A percentile compares a stretch with the other conserved stretches of the same genome.
phyloP scores from a whole-genome alignment of 2,113 vertebrate species.

The Varanus komodoensis region DNA sequence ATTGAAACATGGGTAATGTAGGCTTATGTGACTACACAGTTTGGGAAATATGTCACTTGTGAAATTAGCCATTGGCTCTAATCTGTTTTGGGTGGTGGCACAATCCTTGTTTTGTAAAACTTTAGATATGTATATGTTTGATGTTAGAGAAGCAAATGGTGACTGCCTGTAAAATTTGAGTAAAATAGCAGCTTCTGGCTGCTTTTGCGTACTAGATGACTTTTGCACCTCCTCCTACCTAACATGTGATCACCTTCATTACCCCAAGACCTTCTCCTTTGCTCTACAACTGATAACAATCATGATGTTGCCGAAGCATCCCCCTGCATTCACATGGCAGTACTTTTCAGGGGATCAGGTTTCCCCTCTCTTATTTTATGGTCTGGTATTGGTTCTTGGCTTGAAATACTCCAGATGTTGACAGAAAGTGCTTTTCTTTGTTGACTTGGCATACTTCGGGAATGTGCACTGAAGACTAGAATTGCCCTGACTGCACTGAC shows the following conservation, averaged over 20 bases:
- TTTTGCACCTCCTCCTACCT: background rate
- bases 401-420: slow-evolving; percentile 43
- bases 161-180: slow-evolving; percentile 52
- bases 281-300: slow-evolving; percentile 10
- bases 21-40: background rate
- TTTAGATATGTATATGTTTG: slow-evolving; percentile 13
- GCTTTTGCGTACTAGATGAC: background rate
- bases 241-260: background rate
- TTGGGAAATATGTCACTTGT: background rate
- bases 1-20: background rate
- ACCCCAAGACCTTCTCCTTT: background rate
- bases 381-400: slow-evolving; percentile 4
- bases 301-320: background rate
- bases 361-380: slow-evolving; percentile 20
- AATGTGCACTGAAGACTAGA: slow-evolving; percentile 17
- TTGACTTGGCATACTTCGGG: slow-evolving; percentile 9
- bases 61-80: slow-evolving; percentile 36
- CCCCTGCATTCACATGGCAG: background rate
- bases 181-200: slow-evolving; percentile 26
- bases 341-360: slow-evolving; percentile 14
- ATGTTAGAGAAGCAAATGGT: slow-evolving; percentile 34
- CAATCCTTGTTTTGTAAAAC: slow-evolving; percentile 46
- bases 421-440: slow-evolving; percentile 34
- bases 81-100: slow-evolving; percentile 43
- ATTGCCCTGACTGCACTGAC: background rate